Evolutionary conservation across 2,113 vertebrate species (phyloP).

Genomic region (Papio anubis): DNA sequence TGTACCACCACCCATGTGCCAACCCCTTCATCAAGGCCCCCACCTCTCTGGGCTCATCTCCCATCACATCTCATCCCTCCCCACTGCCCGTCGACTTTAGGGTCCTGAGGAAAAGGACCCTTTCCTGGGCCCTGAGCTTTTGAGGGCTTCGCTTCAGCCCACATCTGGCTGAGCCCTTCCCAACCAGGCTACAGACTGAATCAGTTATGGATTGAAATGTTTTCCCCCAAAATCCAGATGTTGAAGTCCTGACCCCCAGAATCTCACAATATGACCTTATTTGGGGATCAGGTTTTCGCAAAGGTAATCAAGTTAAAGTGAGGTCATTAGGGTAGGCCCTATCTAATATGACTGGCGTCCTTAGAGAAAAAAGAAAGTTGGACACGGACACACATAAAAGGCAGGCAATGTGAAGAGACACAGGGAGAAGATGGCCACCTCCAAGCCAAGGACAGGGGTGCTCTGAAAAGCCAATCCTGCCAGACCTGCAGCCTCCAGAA

Average conservation of each 20-base stretch:
- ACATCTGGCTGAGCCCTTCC: background rate
- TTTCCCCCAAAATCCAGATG: background rate
- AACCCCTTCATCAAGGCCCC: background rate
- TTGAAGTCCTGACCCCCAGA: background rate
- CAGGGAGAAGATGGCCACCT: too few relatives aligned
- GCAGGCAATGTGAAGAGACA: background rate
- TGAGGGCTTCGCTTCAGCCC: accelerated
- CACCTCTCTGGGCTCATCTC: background rate
- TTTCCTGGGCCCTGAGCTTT: background rate
- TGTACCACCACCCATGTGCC: background rate
- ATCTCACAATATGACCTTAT: background rate
- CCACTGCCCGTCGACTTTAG: too few relatives aligned
- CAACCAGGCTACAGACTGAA: background rate
- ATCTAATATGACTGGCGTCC: background rate
- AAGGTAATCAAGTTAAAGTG: background rate
- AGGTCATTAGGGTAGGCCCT: background rate
- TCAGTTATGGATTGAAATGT: background rate
- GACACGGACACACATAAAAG: background rate
- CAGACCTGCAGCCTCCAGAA: background rate
- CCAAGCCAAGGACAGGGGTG: background rate
- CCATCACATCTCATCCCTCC: background rate
- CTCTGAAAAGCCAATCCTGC: background rate
- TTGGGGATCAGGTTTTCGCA: background rate
- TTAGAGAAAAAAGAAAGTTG: background rate
- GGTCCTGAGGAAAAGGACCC: background rate